A percentile compares a stretch with the other conserved stretches of the same genome.
Conservation (phyloP, 2,113 vertebrate species). For the Antigone vipio region DNA sequence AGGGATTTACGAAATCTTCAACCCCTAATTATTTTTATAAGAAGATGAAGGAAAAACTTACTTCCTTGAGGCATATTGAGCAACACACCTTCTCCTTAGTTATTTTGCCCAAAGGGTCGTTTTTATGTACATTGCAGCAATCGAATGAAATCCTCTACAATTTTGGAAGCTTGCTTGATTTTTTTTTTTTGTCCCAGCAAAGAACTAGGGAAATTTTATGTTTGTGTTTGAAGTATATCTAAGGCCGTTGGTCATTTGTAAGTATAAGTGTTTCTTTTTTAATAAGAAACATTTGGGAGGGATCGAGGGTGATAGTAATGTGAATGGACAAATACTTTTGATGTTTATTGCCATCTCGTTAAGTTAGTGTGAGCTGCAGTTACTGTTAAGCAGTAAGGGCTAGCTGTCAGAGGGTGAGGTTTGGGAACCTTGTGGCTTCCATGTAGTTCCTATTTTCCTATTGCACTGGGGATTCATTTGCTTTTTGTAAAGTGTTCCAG, state of each 20-base stretch:
- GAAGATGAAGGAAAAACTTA: not conserved
- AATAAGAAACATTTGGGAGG: not conserved
- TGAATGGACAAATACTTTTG: not conserved
- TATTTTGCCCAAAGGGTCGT: not conserved
- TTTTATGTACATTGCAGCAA: not conserved
- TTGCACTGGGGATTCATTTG: not conserved
- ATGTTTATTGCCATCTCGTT: not conserved
- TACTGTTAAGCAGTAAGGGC: not conserved
- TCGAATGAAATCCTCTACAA: not conserved
- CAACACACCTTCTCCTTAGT: not conserved
- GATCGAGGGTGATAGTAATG: not conserved
- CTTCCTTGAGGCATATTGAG: not conserved
- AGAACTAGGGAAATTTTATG: not conserved
- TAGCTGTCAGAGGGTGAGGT: not conserved
- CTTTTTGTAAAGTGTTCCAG: not conserved
- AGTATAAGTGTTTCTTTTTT: not conserved
- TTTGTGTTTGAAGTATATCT: not conserved
- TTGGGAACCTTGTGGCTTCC: not conserved
- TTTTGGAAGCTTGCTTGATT: not conserved
- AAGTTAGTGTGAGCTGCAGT: not conserved
- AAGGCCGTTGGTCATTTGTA: not conserved
- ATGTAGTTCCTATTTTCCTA: not conserved
- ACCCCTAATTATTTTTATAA: not conserved
- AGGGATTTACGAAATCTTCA: not conserved
- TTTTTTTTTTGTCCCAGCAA: not conserved